Base-by-base conservation (phyloP, 2,113 vertebrate species). In the Myiagra hebetior region DNA sequence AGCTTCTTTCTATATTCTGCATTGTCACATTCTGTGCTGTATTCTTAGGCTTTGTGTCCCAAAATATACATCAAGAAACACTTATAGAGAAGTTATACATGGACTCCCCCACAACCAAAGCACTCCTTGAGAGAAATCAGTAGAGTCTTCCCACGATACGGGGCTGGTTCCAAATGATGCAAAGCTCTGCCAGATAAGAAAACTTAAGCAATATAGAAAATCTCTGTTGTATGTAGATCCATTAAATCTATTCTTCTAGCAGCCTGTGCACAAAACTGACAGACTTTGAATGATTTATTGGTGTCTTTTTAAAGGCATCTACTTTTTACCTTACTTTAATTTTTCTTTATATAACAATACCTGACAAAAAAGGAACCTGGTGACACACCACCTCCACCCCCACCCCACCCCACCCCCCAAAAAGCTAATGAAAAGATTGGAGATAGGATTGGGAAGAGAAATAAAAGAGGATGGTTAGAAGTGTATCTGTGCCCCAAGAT, bases 281-380 rank as follows among this genome's bases (percentile, higher is more conserved):
- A 83, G 91, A 72, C 65, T 87, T 78, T 44, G 64, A 94, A 82
- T 91, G 93, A 97, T 94, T 96, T 94, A 91, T 91, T 60, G 85
- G 68, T 85, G 22, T 28, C 52, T 94, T 87, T 92, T 84, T 72
- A 75, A 91, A 94, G 69, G 56, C 78, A 82, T 44, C 65, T 89
- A 35, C 73, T 82, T 92, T 53, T 77, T 46, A 89, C 80, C 28
- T 91, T 52, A 11, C 23, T 19, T 89, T 87, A 88, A 30, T 88
- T 91, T 95, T 88, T 91, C 64, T 84, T 84, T 86, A 31, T 91
- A 9, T 39, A 91, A 59, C 37, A 46, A n/a, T 35, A 74, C 27
- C 55, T 74, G 91, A 70, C 67, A 68, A 69, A 90, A 69, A 76
- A n/a, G 28, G 65, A 85, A 62, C 12, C 62, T 27, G 37, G 30